These are phyloP conservation scores for Scomber colias DNA, from an alignment of 2,113 vertebrate species.

Conservation along the genomic window DNA sequence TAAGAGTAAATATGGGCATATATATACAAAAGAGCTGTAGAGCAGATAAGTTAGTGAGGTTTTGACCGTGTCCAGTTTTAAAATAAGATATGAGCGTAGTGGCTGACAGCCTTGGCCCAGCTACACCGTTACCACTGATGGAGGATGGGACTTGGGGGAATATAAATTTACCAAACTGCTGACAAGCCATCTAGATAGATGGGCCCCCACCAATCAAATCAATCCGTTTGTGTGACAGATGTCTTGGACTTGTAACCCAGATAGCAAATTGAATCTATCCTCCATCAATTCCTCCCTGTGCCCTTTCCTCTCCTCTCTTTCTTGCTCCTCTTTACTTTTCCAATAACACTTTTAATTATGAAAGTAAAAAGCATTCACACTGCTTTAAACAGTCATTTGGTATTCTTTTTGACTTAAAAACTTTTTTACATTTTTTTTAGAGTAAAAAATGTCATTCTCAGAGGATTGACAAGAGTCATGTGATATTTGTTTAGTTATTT, in stretches of 20 bases:
- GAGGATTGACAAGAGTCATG: no score
- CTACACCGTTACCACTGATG: constrained; percentile 62
- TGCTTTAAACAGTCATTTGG: no score
- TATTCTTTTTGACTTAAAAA: not conserved
- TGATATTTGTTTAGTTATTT: not conserved
- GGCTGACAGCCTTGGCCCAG: constrained; percentile 72
- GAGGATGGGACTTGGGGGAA: constrained; percentile 74
- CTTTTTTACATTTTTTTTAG: no score
- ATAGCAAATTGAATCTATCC: constrained; percentile 66
- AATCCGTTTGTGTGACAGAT: constrained; percentile 82
- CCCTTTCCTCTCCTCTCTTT: constrained; percentile 2
- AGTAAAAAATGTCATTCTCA: not conserved
- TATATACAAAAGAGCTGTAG: not conserved
- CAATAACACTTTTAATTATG: not conserved
- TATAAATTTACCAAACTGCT: constrained; percentile 79
- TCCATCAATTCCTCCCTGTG: constrained; percentile 13
- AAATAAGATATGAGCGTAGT: constrained; percentile 63
- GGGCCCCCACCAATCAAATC: constrained; percentile 79
- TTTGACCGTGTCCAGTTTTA: constrained; percentile 42
- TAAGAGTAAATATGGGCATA: not conserved
- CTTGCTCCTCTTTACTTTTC: constrained; percentile 7
- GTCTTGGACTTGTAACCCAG: constrained; percentile 74
- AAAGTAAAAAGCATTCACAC: not conserved
- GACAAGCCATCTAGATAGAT: constrained; percentile 80
- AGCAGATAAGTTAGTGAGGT: constrained; percentile 34